These are phyloP conservation scores for Pygoscelis adeliae DNA, from an alignment of 2,113 vertebrate species.

Conservation along the genomic window DNA sequence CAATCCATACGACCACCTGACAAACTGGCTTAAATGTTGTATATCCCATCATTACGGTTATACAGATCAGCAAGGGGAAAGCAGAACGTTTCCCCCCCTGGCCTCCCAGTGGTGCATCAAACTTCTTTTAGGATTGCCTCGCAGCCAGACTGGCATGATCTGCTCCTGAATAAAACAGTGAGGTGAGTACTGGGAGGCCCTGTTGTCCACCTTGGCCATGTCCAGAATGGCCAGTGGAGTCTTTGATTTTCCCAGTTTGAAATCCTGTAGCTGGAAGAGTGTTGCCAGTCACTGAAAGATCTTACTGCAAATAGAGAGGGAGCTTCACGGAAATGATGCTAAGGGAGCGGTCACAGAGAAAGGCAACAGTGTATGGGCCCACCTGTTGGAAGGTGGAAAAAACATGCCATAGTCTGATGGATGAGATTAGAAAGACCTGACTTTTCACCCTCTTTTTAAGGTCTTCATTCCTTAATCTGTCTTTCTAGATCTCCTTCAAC, in stretches of 20 bases:
- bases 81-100: rapidly evolving
- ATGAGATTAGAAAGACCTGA: not conserved
- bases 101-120: not conserved
- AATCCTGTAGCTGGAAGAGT: not conserved
- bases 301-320: not conserved
- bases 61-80: not conserved
- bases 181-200: not conserved
- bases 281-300: not conserved
- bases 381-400: not conserved
- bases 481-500: not conserved
- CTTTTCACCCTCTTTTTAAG: not conserved
- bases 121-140: not conserved
- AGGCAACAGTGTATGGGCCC: not conserved
- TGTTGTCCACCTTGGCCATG: not conserved
- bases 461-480: not conserved
- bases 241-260: not conserved
- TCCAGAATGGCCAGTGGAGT: not conserved
- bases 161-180: not conserved
- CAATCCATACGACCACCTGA: not conserved
- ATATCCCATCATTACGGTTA: not conserved
- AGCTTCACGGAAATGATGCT: not conserved
- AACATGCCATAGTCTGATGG: not conserved
- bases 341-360: not conserved
- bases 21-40: not conserved
- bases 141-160: not conserved